Evolutionary conservation across 2,888 invertebrate genomes (phyloP).

Genomic region (Nowickia ferox): DNA sequence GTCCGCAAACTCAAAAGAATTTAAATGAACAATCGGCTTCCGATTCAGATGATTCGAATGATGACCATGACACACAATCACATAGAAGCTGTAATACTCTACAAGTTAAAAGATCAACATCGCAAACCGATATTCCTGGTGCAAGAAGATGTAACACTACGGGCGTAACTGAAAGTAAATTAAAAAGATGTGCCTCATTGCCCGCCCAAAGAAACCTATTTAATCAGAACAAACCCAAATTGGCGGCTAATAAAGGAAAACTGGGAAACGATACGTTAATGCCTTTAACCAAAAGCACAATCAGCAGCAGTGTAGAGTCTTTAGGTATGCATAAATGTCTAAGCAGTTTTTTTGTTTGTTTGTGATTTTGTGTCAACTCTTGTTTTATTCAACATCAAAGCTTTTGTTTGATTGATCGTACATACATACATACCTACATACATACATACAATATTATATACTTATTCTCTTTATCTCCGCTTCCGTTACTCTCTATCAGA

Average conservation of each 20-base stretch:
- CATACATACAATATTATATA: background rate
- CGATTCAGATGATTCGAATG: constrained; percentile 82
- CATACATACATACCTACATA: background rate
- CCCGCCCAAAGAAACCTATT: constrained; percentile 81
- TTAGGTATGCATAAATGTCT: constrained; percentile 79
- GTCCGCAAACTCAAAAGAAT: constrained; percentile 84
- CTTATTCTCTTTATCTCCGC: constrained; percentile 10
- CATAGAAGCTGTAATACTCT: constrained; percentile 75
- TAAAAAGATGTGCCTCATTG: constrained; percentile 85
- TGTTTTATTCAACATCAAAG: constrained; percentile 28
- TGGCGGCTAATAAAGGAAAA: constrained; percentile 71
- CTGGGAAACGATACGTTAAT: constrained; percentile 63
- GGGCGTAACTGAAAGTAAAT: constrained; percentile 82
- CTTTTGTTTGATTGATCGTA: constrained; percentile 39
- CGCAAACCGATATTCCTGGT: constrained; percentile 84
- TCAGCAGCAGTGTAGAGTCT: constrained; percentile 82
- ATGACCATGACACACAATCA: constrained; percentile 76
- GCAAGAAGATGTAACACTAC: constrained; percentile 81
- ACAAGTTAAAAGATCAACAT: constrained; percentile 85
- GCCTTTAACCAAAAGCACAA: constrained; percentile 75
- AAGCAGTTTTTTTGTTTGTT: background rate
- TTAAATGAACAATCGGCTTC: constrained; percentile 80
- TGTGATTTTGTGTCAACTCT: background rate
- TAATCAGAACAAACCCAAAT: constrained; percentile 67
- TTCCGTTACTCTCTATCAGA: constrained; percentile 24